Base-by-base conservation (phyloP, 2,797 vertebrate genomes). In the Halcyon badia region DNA sequence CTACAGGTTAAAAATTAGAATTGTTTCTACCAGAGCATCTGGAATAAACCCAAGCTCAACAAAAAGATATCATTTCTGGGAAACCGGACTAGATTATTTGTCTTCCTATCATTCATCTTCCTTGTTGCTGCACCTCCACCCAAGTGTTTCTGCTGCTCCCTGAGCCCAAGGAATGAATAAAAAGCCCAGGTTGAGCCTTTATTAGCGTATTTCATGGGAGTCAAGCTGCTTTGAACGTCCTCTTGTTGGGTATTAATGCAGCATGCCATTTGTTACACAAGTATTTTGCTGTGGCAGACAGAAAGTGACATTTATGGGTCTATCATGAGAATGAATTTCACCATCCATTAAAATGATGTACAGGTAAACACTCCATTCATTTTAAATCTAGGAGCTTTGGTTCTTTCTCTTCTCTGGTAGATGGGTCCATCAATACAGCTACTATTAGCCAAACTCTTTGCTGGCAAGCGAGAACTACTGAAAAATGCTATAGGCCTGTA, bases 271-370 rank as follows among this genome's bases (percentile, higher is more conserved):
- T 97, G 97, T 98, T 98, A 98, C 97, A 71, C 54, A 51, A 94
- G 92, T 88, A 94, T 98, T 91, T 93, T 96, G 96, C 89, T 94
- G 94, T 92, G 97, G 96, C 93, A 89, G 94, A 98, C 97, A 98
- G 97, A 97, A 98, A 97, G 97, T 97, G 98, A 98, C 98, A 97
- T 98, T 98, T 98, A 98, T 98, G 96, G 97, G 96, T 98, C 98
- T 97, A 98, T 98, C 98, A 97, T 98, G 98, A 97, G 98, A 98
- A 98, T 98, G 95, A 97, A 98, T 98, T 98, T 98, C 97, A 94
- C 97, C 98, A 98, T 98, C 98, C 98, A 98, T 98, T 98, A 98
- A 98, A 98, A 97, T 80, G 92, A 97, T 97, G 96, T 97, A 97
- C 97, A 98, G 97, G 97, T 98, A 98, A 98, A 98, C 97, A 98